Percentiles rank a stretch among this genome's conserved stretches.
phyloP scores from a whole-genome alignment of 92 coral and sea anemone species.

The Desmophyllum pertusum region DNA sequence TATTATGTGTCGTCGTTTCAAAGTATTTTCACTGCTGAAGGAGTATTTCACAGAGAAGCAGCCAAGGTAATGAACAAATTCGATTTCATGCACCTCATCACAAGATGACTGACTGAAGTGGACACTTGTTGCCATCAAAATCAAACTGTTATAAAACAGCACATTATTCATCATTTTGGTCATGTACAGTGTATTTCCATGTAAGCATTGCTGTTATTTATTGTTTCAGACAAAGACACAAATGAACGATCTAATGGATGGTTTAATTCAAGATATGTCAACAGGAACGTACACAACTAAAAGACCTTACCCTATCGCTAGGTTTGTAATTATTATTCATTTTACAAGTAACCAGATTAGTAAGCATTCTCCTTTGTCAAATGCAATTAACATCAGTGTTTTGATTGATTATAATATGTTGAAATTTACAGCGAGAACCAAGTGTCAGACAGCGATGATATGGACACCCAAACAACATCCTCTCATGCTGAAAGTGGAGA shows the following conservation, averaged over 20 bases:
- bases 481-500: conserved; percentile 71
- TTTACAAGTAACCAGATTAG: too few species aligned
- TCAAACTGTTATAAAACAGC: not conserved
- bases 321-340: conserved; percentile 39
- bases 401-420: not conserved
- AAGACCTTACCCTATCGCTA: conserved; percentile 86
- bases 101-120: too few species aligned
- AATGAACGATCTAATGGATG: conserved; percentile 95
- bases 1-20: conserved; percentile 97
- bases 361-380: too few species aligned
- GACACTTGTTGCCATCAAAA: not conserved
- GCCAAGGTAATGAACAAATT: conserved; percentile 75
- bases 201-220: not conserved
- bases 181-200: not conserved
- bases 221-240: conserved; percentile 87
- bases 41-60: conserved; percentile 95
- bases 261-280: conserved; percentile 87
- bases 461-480: conserved; percentile 62
- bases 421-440: conserved; percentile 61
- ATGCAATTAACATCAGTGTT: too few species aligned
- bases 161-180: not conserved
- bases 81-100: too few species aligned
- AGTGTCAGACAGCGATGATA: conserved; percentile 88
- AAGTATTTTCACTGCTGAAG: conserved; percentile 98
- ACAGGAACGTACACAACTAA: conserved; percentile 94